Evolutionary conservation across 92 coral and sea anemone species (phyloP).

Genomic region (Phenganax subtilis): DNA sequence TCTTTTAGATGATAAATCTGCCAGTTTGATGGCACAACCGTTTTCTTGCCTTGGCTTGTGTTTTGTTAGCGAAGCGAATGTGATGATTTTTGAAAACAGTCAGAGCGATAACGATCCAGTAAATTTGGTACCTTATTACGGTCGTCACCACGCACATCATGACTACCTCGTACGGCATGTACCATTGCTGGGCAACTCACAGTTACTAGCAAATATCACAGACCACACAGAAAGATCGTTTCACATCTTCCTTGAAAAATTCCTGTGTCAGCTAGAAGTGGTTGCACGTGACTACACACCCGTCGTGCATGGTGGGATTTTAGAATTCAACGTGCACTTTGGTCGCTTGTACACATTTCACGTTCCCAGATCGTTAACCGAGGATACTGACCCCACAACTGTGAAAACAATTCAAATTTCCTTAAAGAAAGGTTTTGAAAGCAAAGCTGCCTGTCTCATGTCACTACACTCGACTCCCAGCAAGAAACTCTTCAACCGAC

Average conservation of each 20-base stretch:
- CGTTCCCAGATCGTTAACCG: slow-evolving; percentile 85
- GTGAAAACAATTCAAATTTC: slow-evolving; percentile 63
- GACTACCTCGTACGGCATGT: slow-evolving; percentile 79
- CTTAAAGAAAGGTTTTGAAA: slow-evolving; percentile 33
- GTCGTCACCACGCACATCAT: slow-evolving; percentile 74
- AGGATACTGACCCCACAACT: slow-evolving; percentile 82
- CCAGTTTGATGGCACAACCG: slow-evolving; percentile 31
- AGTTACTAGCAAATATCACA: slow-evolving; percentile 30
- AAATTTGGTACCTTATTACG: slow-evolving; percentile 78
- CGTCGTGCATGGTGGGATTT: slow-evolving; percentile 61
- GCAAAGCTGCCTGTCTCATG: slow-evolving; percentile 38
- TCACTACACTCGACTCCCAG: slow-evolving; percentile 30
- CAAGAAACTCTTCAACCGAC: slow-evolving; percentile 23
- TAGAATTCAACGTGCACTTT: slow-evolving; percentile 81
- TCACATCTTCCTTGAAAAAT: slow-evolving; percentile 60
- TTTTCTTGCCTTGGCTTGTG: slow-evolving; percentile 46
- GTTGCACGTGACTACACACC: slow-evolving; percentile 69
- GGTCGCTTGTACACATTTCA: slow-evolving; percentile 86
- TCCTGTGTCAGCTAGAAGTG: slow-evolving; percentile 69
- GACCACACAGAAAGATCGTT: slow-evolving; percentile 54
- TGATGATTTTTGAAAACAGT: slow-evolving; percentile 73
- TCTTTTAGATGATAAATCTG: slow-evolving; percentile 51
- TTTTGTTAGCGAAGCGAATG: slow-evolving; percentile 83
- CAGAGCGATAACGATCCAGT: slow-evolving; percentile 72
- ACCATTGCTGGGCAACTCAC: slow-evolving; percentile 69